phyloP scores from a whole-genome alignment of 1,140 invertebrate genomes.

The Yoshiicerus persimilis region DNA sequence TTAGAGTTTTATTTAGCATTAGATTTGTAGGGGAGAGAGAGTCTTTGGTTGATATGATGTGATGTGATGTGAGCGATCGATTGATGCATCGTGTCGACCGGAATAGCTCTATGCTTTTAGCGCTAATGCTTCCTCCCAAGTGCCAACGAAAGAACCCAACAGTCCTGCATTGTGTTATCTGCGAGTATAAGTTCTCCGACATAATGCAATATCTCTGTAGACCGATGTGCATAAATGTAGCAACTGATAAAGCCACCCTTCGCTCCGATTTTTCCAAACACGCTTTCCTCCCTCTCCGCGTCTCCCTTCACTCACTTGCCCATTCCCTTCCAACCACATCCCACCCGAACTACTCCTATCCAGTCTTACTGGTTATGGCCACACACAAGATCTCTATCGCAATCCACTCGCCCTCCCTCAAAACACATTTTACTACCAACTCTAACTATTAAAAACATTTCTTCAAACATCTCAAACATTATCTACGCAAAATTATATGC shows the following conservation, averaged over 20 bases:
- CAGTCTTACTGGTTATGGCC: neutral
- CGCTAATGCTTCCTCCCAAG: constrained; percentile 48
- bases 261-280: neutral
- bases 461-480: too few relatives aligned
- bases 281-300: neutral
- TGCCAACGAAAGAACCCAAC: neutral
- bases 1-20: neutral
- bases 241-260: neutral
- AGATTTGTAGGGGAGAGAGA: neutral
- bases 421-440: too few relatives aligned
- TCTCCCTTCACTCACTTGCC: neutral
- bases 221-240: neutral
- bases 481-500: too few relatives aligned
- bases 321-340: neutral
- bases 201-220: too few relatives aligned
- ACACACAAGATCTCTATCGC: neutral
- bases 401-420: neutral
- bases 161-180: neutral
- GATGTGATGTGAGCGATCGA: constrained; percentile 40
- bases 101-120: constrained; percentile 50
- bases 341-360: neutral
- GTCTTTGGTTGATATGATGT: neutral
- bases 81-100: constrained; percentile 49
- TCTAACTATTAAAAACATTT: too few relatives aligned
- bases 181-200: neutral